These are phyloP conservation scores for Lepidocyrtinus sp. DNA, from an alignment of 2,888 invertebrate genomes.

Conservation along the genomic window DNA sequence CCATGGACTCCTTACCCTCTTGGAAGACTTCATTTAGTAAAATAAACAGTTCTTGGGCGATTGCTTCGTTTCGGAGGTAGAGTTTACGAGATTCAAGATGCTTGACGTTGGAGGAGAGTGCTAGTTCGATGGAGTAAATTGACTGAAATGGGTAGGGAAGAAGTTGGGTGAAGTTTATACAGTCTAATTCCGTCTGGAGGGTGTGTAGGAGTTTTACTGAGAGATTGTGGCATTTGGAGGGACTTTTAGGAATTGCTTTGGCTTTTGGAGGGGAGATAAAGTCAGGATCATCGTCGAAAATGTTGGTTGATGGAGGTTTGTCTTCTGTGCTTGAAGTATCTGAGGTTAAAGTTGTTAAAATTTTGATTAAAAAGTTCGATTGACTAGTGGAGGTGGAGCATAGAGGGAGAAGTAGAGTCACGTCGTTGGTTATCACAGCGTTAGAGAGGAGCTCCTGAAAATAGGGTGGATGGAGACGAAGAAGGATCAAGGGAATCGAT, in stretches of 20 bases:
- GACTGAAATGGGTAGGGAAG: neutral
- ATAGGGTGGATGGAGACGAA: constrained; percentile 22
- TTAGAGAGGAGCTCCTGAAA: constrained; percentile 18
- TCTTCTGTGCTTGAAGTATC: too few species aligned
- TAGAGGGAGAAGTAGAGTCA: constrained; percentile 27
- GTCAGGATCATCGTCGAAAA: constrained; percentile 27
- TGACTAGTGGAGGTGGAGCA: constrained; percentile 16
- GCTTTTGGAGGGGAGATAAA: too few species aligned
- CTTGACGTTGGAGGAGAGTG: neutral
- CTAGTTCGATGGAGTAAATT: neutral
- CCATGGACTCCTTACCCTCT: neutral
- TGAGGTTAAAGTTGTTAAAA: neutral
- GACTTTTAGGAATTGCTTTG: too few species aligned
- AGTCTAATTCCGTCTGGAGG: too few species aligned
- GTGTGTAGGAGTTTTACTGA: too few species aligned
- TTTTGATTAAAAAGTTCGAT: neutral
- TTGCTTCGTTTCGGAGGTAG: neutral
- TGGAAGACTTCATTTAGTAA: constrained; percentile 25
- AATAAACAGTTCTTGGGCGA: constrained; percentile 19
- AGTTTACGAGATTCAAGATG: neutral
- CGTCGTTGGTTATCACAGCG: neutral
- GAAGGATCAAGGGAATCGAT: constrained; percentile 29
- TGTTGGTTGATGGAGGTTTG: neutral
- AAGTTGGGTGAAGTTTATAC: too few species aligned
- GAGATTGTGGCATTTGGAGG: too few species aligned